Base-by-base conservation (phyloP, 2,888 invertebrate genomes). In the Sphaerophoria rueppellii region DNA sequence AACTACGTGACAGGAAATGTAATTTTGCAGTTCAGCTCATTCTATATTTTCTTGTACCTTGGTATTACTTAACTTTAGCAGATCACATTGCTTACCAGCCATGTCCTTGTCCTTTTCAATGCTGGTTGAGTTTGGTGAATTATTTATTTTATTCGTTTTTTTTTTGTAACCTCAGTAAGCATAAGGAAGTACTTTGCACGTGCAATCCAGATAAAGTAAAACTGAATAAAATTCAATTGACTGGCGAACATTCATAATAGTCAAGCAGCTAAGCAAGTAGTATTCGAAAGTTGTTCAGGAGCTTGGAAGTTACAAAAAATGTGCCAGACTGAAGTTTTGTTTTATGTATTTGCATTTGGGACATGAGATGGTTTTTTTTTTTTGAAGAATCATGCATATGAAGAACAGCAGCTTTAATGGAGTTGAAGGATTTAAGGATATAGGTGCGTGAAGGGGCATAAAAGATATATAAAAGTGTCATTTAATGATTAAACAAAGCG, bases 1-100 rank as follows among this genome's bases (percentile, higher is more conserved):
- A 67, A 54, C 69, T 85, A 85, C 85, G 85, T 85, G 85, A 80
- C 85, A 80, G 80, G 85, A 85, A 85, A 85, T 76, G 76, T 85
- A 70, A 85, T 85, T 80, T 77, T 43, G 43, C 73, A 63, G 57
- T 75, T 61, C 48, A 67, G 24, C 34, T 60, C 16, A 14, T 37
- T n/a, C 12, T 50, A 14, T 4, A 16, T 5, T 6, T 6, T n/a
- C 2, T 6, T 14, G 14, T 6, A 32, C 2, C 12, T 12, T 55
- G 24, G 0, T 67, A 11, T 50, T 46, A 34, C 50, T 16, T 60
- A 43, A n/a, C 6, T 43, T 11, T 9, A 43, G 11, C 6, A 12
- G 9, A 7, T 11, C 40, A 6, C 6, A 7, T 40, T 40, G 9
- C 40, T 3, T 14, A n/a, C 14, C 2, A 4, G 48, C 57, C 69